Evolutionary conservation across 2,888 invertebrate species (phyloP).

Genomic region (Caradrina clavipalpis): DNA sequence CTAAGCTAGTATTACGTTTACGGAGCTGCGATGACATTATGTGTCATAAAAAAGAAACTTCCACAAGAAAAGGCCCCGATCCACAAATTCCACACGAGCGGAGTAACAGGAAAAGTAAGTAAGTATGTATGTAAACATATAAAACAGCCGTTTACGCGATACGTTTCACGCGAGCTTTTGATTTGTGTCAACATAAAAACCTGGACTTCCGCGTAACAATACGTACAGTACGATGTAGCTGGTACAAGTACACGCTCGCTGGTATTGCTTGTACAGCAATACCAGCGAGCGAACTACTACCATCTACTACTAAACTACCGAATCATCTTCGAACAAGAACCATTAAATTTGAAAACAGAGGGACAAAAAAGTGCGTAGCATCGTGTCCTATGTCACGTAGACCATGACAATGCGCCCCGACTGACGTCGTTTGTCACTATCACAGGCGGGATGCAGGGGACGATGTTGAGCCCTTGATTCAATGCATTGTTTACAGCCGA

Average conservation of each 20-base stretch:
- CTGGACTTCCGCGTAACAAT: conserved; percentile 5
- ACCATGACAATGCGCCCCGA: conserved; percentile 56
- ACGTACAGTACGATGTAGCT: not conserved
- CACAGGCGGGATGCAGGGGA: conserved; percentile 60
- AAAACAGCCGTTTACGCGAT: conserved; percentile 41
- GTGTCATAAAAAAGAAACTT: conserved; percentile 33
- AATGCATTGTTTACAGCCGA: conserved; percentile 21
- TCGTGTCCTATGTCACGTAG: conserved; percentile 73
- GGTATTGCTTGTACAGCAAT: not conserved
- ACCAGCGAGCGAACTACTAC: not conserved
- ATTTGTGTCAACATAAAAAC: conserved; percentile 34
- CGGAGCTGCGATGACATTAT: conserved; percentile 9
- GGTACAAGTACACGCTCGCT: not conserved
- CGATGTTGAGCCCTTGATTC: conserved; percentile 24
- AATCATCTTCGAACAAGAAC: conserved; percentile 19
- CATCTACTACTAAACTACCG: conserved; percentile 5
- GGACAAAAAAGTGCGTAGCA: conserved; percentile 31
- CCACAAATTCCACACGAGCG: conserved; percentile 33
- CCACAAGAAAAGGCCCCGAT: conserved; percentile 15
- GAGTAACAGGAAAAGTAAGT: conserved; percentile 33
- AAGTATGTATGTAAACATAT: conserved; percentile 36
- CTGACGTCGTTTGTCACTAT: conserved; percentile 75
- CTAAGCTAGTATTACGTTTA: conserved; percentile 6
- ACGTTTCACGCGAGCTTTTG: conserved; percentile 39
- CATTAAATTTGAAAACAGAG: conserved; percentile 18